Evolutionary conservation across 2,113 vertebrate species (phyloP).

Genomic region (Campylomormyrus numenius): DNA sequence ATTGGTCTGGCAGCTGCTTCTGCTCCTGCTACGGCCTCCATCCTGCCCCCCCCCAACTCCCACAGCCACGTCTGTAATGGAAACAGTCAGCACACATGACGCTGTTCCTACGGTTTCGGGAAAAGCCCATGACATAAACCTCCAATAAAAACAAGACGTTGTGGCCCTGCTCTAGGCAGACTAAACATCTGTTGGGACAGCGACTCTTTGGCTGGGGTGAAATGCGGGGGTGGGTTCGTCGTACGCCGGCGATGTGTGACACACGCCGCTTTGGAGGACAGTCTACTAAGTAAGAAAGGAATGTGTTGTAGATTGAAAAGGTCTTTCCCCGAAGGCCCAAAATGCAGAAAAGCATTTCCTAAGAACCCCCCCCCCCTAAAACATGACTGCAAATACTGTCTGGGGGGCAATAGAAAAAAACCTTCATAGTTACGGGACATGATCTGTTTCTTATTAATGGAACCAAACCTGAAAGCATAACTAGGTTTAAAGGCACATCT

Average conservation of each 20-base stretch:
- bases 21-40: background rate
- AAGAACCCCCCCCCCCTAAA: background rate
- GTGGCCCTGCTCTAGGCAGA: conserved; percentile 47
- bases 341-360: background rate
- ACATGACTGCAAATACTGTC: background rate
- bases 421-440: background rate
- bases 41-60: background rate
- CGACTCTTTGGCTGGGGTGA: conserved; percentile 17
- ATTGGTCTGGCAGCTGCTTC: conserved; percentile 5
- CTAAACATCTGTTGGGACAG: conserved; percentile 61
- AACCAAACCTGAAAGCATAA: background rate
- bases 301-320: background rate
- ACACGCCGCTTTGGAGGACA: background rate
- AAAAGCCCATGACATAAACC: conserved; percentile 41
- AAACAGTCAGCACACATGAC: conserved; percentile 25
- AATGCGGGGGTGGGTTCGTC: background rate
- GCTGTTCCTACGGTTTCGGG: conserved; percentile 41
- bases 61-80: conserved; percentile 14
- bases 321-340: background rate
- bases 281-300: background rate
- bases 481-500: background rate
- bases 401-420: background rate
- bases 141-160: conserved; percentile 55
- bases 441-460: background rate
- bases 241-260: background rate